Evolutionary conservation across 2,113 vertebrate genomes (phyloP).

Genomic region (Chitala chitala): DNA sequence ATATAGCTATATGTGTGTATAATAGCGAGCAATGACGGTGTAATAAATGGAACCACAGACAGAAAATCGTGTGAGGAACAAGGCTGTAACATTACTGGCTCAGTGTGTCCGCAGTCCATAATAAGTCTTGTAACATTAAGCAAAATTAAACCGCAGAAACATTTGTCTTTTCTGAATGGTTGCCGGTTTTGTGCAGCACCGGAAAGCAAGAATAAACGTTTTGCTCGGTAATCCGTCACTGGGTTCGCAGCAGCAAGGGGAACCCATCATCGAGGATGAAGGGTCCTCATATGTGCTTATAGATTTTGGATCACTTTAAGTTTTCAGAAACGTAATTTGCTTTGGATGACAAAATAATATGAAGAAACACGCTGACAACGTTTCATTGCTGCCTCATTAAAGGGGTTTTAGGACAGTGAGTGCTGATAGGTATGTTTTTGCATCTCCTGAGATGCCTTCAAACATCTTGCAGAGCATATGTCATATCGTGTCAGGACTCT

Average conservation of each 20-base stretch:
- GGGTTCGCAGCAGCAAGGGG: background rate
- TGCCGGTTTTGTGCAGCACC: background rate
- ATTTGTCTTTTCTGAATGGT: background rate
- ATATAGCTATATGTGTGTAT: background rate
- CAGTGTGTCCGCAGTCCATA: background rate
- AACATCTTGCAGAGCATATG: conserved; percentile 37
- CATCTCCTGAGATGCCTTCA: conserved; percentile 38
- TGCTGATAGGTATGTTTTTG: conserved; percentile 40
- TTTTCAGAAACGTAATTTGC: conserved; percentile 19
- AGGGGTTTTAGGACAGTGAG: conserved; percentile 44
- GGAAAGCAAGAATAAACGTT: background rate
- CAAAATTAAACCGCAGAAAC: background rate
- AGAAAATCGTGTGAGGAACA: background rate
- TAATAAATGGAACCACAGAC: background rate
- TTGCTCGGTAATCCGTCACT: background rate
- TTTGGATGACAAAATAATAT: conserved; percentile 17
- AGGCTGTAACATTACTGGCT: background rate
- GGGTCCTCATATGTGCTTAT: background rate
- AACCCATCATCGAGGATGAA: background rate
- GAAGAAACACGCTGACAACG: conserved; percentile 32
- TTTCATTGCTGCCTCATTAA: conserved; percentile 49
- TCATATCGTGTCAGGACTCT: conserved; percentile 55
- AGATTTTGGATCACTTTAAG: background rate
- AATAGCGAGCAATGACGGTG: background rate
- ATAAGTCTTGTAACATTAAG: background rate